Evolutionary conservation across 2,888 invertebrate genomes (phyloP), one percentile per base, ranked within the genome.

Genomic region (Lepidochitona cinerea): DNA sequence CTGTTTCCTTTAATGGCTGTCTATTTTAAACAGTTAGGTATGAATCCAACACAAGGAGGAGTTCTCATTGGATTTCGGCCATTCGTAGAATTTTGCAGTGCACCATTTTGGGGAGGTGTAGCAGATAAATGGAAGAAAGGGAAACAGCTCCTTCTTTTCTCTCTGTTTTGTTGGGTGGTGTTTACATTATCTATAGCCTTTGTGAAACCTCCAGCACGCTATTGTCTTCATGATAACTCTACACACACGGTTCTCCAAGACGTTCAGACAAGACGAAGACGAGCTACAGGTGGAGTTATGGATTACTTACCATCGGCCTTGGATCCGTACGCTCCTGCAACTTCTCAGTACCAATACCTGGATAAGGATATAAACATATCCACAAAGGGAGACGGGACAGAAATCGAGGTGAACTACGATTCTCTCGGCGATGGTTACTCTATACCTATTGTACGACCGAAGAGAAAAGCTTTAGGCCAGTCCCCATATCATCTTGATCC

Each of bases 11-110:
- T 99, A 77, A 96, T 99, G 95, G 99, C 98, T 49, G 97, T 99
- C 65, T 99, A 99, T 92, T 99, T 99, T 93, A 99, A 99, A 92
- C 99, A 99, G 92, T 95, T 99, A 95, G 98, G 98, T 75, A 98
- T 99, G 97, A 98, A 98, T 91, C 96, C 98, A 0, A 95, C 95
- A 26, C 98, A 98, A 90, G 96, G 97, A 88, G 98, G 98, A 6
- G 84, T 92, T 26, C 85, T 93, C 23, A 96, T 98, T 84, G 99
- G 99, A 35, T 95, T 97, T 83, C 93, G 99, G 77, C 99, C 99
- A 0, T 96, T 99, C 90, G 96, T 99, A 67, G 99, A 99, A 92
- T 98, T 99, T 91, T 92, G 98, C 71, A 96, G 97, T 72, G 98
- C 97, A 0, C 99, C 99, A 0, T 98, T 99, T 91, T 99, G 99